phyloP scores from a whole-genome alignment of 2,797 vertebrate species.

The Gastrophryne carolinensis region DNA sequence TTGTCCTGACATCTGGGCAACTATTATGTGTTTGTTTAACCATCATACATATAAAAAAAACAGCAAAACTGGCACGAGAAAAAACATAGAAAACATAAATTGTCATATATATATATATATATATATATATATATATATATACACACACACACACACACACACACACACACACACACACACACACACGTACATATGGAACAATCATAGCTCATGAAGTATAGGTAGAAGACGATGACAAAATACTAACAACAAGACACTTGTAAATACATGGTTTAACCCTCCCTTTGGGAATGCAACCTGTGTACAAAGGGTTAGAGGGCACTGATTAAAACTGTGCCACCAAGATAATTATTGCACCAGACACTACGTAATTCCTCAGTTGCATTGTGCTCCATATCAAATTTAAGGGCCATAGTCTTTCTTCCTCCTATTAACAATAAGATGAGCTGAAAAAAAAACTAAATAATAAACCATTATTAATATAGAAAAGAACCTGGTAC shows the following conservation, averaged over 20 bases:
- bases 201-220: constrained; percentile 62
- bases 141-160: no score
- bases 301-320: constrained; percentile 77
- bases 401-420: constrained; percentile 51
- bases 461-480: constrained; percentile 4
- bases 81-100: constrained; percentile 61
- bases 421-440: constrained; percentile 36
- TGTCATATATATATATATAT: no score
- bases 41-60: no score
- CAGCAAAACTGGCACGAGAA: constrained; percentile 72
- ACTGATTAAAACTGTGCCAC: constrained; percentile 63
- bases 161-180: no score
- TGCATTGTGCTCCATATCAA: constrained; percentile 55
- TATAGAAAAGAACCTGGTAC: constrained; percentile 38
- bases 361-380: constrained; percentile 60
- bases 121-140: no score
- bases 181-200: no score
- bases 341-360: constrained; percentile 68
- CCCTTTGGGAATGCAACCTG: constrained; percentile 82
- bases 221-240: constrained; percentile 74
- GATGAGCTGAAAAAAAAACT: background rate
- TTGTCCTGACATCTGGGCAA: background rate
- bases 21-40: background rate
- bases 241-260: constrained; percentile 86
- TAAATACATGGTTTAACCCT: constrained; percentile 83